Evolutionary conservation across 1,140 invertebrate species (phyloP).

Genomic region (Araneus ventricosus): DNA sequence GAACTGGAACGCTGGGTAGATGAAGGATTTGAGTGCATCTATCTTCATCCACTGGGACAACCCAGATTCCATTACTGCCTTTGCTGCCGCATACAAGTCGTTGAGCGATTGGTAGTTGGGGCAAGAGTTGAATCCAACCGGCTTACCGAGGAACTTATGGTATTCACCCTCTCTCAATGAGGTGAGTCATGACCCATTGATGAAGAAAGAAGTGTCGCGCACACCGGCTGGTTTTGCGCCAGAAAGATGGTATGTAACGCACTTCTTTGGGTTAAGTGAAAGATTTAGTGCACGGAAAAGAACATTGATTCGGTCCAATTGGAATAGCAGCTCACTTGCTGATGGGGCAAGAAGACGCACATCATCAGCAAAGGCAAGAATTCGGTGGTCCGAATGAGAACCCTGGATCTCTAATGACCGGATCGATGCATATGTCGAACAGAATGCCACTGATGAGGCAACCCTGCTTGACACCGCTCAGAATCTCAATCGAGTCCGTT

Average conservation of each 20-base stretch:
- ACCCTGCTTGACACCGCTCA: constrained; percentile 78
- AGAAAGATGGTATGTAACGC: neutral
- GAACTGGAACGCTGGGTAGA: too few species aligned
- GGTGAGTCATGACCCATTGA: neutral
- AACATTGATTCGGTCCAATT: neutral
- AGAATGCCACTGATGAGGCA: constrained; percentile 79
- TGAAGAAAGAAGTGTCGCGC: neutral
- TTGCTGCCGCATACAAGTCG: too few species aligned
- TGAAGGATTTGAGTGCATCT: too few species aligned
- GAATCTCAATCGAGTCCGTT: neutral
- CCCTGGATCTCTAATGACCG: neutral
- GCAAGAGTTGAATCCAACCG: neutral
- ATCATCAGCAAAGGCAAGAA: constrained; percentile 37
- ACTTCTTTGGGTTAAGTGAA: neutral
- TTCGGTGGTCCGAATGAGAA: rapidly evolving
- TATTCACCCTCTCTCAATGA: neutral
- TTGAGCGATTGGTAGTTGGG: too few species aligned
- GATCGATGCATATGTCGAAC: constrained; percentile 79
- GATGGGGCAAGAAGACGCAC: neutral
- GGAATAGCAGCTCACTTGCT: neutral
- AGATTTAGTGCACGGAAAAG: neutral
- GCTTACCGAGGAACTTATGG: too few species aligned
- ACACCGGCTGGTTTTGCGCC: neutral
- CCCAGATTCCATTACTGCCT: too few species aligned
- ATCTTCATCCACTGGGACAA: too few species aligned